phyloP scores from a whole-genome alignment of 2,113 vertebrate genomes.

The Setophaga petechia region DNA sequence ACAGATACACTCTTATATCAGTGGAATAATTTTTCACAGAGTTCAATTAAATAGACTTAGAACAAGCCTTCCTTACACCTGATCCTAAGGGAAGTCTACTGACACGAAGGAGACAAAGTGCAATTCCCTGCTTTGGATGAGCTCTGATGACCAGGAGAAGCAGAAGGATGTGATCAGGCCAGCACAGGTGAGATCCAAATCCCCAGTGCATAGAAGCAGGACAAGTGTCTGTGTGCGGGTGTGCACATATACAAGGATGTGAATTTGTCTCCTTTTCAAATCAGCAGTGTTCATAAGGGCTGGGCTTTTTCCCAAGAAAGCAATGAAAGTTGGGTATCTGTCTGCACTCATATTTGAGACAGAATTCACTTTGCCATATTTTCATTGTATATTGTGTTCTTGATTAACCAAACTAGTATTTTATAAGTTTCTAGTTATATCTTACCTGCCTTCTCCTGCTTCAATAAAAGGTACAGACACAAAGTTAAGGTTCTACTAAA shows the following conservation, averaged over 20 bases:
- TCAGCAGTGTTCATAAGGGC: background rate
- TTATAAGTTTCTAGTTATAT: background rate
- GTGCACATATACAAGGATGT: background rate
- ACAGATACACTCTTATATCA: background rate
- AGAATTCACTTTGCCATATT: background rate
- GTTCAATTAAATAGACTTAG: background rate
- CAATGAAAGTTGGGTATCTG: background rate
- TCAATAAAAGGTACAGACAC: background rate
- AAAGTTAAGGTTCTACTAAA: background rate
- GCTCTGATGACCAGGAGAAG: background rate
- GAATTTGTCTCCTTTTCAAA: background rate
- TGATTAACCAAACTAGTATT: background rate
- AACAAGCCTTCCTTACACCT: background rate
- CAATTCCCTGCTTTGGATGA: background rate
- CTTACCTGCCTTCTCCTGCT: background rate
- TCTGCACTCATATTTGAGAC: background rate
- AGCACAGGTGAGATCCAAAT: background rate
- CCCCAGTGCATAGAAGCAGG: background rate
- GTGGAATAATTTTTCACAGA: background rate
- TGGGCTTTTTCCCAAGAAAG: background rate
- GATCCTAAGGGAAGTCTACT: background rate
- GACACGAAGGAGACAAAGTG: background rate
- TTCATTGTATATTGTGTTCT: background rate
- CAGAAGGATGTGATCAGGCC: background rate
- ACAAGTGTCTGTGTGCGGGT: background rate